Conservation (phyloP, 2,797 vertebrate species). For the Darevskia mixta region DNA sequence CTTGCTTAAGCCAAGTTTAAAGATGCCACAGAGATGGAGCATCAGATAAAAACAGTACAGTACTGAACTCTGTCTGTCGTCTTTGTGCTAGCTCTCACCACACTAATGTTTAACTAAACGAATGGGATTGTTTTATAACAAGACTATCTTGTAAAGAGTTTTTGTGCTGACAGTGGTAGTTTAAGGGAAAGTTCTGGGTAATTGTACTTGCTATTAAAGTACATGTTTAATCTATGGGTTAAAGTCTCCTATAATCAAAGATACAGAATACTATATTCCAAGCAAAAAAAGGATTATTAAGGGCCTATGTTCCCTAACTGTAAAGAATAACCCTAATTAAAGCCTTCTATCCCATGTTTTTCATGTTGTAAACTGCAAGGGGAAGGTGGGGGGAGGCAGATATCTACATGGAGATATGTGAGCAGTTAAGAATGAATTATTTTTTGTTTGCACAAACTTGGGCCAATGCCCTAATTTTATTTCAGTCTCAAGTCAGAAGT, state of each 20-base stretch:
- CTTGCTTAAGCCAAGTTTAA: neutral
- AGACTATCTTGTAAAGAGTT: slow-evolving; percentile 63
- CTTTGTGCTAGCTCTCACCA: neutral
- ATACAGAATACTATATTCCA: slow-evolving; percentile 64
- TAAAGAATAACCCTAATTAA: slow-evolving; percentile 35
- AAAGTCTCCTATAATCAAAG: slow-evolving; percentile 73
- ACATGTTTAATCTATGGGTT: slow-evolving; percentile 65
- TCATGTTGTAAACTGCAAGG: neutral
- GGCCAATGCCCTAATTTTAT: neutral
- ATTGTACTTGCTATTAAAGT: slow-evolving; percentile 65
- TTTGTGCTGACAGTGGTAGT: slow-evolving; percentile 65
- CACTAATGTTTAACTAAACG: slow-evolving; percentile 71
- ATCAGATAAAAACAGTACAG: neutral
- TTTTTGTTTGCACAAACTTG: neutral
- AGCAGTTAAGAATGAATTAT: neutral
- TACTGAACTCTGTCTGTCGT: neutral
- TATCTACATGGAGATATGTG: neutral
- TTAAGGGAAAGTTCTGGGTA: slow-evolving; percentile 65
- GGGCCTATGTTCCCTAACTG: slow-evolving; percentile 59
- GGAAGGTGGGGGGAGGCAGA: neutral
- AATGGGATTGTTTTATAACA: slow-evolving; percentile 65
- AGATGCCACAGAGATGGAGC: neutral
- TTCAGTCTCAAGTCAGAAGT: neutral
- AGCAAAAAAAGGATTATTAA: slow-evolving; percentile 61
- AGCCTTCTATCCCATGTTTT: neutral